Evolutionary conservation across 2,888 invertebrate genomes (phyloP).

Genomic region (Steinernema carpocapsae): DNA sequence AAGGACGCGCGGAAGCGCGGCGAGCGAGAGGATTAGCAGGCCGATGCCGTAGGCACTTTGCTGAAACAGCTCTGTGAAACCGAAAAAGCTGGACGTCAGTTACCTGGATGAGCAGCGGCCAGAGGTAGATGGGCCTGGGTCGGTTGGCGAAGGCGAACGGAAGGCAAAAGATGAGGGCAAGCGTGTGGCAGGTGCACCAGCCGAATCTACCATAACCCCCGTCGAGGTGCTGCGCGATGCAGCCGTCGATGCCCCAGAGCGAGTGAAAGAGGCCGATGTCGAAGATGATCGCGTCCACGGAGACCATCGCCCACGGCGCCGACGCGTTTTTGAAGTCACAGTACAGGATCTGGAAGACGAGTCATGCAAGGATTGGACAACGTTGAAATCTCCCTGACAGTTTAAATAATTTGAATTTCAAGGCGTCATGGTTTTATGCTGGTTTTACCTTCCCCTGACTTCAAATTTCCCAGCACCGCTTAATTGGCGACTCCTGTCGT

Average conservation of each 20-base stretch:
- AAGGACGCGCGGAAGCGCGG: slow-evolving; percentile 59
- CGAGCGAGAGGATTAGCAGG: slow-evolving; percentile 61
- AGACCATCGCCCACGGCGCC: slow-evolving; percentile 24
- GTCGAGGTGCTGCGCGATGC: slow-evolving; percentile 65
- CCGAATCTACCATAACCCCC: slow-evolving; percentile 58
- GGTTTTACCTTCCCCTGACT: too few species aligned
- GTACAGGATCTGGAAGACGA: slow-evolving; percentile 53
- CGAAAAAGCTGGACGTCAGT: background rate
- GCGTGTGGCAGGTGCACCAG: slow-evolving; percentile 60
- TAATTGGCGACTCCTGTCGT: too few species aligned
- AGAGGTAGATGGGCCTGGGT: slow-evolving; percentile 59
- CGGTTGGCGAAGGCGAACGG: slow-evolving; percentile 59
- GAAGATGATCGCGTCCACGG: slow-evolving; percentile 42
- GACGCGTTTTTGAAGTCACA: slow-evolving; percentile 61
- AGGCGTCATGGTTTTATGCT: too few species aligned
- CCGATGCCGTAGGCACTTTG: slow-evolving; percentile 66
- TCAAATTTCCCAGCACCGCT: too few species aligned
- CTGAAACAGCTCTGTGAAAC: slow-evolving; percentile 47
- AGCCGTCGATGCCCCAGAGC: slow-evolving; percentile 64
- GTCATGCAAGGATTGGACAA: too few species aligned
- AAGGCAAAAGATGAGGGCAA: slow-evolving; percentile 58
- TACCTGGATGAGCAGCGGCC: slow-evolving; percentile 64
- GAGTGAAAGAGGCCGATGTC: slow-evolving; percentile 62
- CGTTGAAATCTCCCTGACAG: too few species aligned
- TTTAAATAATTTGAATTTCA: too few species aligned